These are phyloP conservation scores for Serrognathus titanus DNA, from an alignment of 2,888 invertebrate genomes.

Conservation along the genomic window DNA sequence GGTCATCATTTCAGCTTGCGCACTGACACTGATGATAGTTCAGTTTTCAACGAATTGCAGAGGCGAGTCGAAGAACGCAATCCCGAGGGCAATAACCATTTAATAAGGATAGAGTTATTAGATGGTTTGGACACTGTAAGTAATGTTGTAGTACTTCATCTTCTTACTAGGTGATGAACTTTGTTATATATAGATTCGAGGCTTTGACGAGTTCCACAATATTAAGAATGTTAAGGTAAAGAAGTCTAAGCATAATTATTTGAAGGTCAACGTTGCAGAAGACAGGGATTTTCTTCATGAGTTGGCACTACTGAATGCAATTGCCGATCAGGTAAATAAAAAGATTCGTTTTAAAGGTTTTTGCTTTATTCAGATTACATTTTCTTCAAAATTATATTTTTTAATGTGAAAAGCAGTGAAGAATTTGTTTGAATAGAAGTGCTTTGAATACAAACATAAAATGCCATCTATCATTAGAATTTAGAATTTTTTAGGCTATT, in stretches of 20 bases:
- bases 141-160: background rate
- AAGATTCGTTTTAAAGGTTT: background rate
- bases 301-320: conserved; percentile 56
- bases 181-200: conserved; percentile 43
- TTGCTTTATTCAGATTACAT: too few species aligned
- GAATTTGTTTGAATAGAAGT: too few species aligned
- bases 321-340: conserved; percentile 52
- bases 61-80: conserved; percentile 60
- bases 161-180: background rate
- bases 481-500: too few species aligned
- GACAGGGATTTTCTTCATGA: conserved; percentile 63
- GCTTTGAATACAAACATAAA: too few species aligned
- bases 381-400: too few species aligned
- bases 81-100: conserved; percentile 57
- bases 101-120: conserved; percentile 62
- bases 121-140: conserved; percentile 48
- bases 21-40: conserved; percentile 62
- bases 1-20: conserved; percentile 56
- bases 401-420: too few species aligned
- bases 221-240: conserved; percentile 38
- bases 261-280: conserved; percentile 52
- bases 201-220: conserved; percentile 42
- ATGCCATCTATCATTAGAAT: too few species aligned
- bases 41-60: conserved; percentile 57
- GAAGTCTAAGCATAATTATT: conserved; percentile 31